Base-by-base conservation (phyloP, 23 tunicate genomes). In the Ascidia mentula region DNA sequence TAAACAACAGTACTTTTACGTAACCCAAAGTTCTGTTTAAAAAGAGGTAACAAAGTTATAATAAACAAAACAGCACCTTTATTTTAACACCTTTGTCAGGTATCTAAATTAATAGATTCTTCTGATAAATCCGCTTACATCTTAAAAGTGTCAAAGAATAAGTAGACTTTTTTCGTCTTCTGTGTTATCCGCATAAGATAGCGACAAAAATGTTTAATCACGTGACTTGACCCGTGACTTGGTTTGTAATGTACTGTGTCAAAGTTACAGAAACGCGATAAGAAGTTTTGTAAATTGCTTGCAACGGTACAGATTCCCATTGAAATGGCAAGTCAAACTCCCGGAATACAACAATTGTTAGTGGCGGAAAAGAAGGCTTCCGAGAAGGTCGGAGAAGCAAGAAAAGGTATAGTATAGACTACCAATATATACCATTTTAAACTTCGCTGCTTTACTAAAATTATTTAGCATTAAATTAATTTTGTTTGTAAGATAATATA, bases 291-390 rank as follows among this genome's bases (percentile, higher is more conserved):
- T 6, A 6, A 53, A 5, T 53, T 53, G 13, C 2, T 53, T 53
- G 7, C 65, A 3, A 53, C 13, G 1, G 7, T 9, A 9, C 24
- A 53, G 1, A 53, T 28, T 53, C 2, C 24, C 28, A 9, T 53
- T 5, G 13, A 69, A 70, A 92, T 92, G 97, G 92, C 92, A 38
- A 87, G 83, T 53, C 86, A 87, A 79, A 87, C 92, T 4, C 89
- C 86, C 15, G 97, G 97, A 22, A 92, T 92, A 42, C 92, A 87
- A 32, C 97, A 83, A 79, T 77, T 92, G 26, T 45, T 92, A 13
- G 32, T 37, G 33, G 97, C 97, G 60, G 97, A 92, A 46, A 92
- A 92, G 59, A 81, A 84, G 32, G 97, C 97, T 32, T 84, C 89
- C 0, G 97, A 92, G 35, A 92, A 92, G 75, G 92, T 92, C 40